Conservation (phyloP, 2,797 vertebrate species). For the Urosaurus nigricauda region DNA sequence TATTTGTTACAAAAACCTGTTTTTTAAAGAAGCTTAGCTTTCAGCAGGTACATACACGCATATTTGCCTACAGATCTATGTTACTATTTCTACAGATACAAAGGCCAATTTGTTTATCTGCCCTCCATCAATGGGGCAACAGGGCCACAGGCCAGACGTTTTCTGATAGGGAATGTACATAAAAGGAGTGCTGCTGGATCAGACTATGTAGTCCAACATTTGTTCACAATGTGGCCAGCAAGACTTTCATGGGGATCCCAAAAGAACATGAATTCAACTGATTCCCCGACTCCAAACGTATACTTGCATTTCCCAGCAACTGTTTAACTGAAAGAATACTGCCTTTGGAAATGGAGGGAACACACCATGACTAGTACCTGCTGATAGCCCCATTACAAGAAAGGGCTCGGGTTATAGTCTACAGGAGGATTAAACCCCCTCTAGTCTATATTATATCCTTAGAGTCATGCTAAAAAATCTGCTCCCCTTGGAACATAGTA, state of each 20-base stretch:
- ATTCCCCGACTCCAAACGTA: neutral
- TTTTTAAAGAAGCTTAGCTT: slow-evolving; percentile 1
- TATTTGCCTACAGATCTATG: neutral
- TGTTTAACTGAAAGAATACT: neutral
- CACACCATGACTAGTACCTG: neutral
- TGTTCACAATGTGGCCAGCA: neutral
- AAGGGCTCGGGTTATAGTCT: too few relatives aligned
- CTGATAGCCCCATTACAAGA: neutral
- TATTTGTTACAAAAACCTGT: neutral
- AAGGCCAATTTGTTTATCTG: neutral
- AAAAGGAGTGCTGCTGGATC: neutral
- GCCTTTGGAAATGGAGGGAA: neutral
- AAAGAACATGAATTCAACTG: neutral
- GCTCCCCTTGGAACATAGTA: neutral
- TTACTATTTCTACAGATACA: neutral
- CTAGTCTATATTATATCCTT: neutral
- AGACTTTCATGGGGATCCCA: neutral
- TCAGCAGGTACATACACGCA: neutral
- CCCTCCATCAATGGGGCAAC: neutral
- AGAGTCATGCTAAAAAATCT: neutral
- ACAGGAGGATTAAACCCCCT: neutral
- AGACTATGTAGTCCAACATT: neutral
- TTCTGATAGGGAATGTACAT: neutral
- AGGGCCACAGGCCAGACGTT: neutral
- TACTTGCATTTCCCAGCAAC: neutral